phyloP scores from a whole-genome alignment of 2,888 invertebrate genomes.

The Anoncus sp. region DNA sequence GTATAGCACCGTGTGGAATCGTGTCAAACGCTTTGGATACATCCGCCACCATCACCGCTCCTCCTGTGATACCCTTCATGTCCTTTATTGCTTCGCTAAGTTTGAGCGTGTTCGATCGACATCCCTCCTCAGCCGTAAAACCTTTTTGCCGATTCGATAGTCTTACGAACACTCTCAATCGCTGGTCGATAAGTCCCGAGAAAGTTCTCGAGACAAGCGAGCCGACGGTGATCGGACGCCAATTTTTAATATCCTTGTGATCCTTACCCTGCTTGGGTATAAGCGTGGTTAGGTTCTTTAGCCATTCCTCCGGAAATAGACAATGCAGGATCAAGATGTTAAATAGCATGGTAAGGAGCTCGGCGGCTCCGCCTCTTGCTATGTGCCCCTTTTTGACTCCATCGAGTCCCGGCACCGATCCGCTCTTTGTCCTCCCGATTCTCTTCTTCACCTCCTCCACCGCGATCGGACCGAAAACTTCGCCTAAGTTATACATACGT shows the following conservation, averaged over 20 bases:
- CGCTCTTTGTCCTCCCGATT: slow-evolving; percentile 61
- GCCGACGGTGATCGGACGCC: too few species aligned
- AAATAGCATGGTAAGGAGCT: slow-evolving; percentile 14
- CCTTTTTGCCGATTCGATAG: slow-evolving; percentile 75
- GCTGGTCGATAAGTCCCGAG: slow-evolving; percentile 72
- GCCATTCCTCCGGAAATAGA: slow-evolving; percentile 67
- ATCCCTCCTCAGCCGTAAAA: slow-evolving; percentile 72
- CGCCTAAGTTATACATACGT: neutral
- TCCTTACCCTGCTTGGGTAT: too few species aligned
- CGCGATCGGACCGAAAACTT: slow-evolving; percentile 35
- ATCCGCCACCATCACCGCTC: slow-evolving; percentile 56
- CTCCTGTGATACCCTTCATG: slow-evolving; percentile 33
- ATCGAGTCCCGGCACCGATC: slow-evolving; percentile 72
- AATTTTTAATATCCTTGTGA: too few species aligned
- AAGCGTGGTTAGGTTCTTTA: slow-evolving; percentile 75
- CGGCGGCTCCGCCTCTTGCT: neutral
- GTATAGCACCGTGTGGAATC: neutral
- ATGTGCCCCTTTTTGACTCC: slow-evolving; percentile 66
- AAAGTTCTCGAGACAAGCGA: too few species aligned
- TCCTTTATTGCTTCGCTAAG: slow-evolving; percentile 3
- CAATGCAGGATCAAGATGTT: slow-evolving; percentile 20
- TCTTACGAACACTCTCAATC: slow-evolving; percentile 62
- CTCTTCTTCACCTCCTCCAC: slow-evolving; percentile 58
- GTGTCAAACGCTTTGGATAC: slow-evolving; percentile 64
- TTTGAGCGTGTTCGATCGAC: slow-evolving; percentile 58